Evolutionary conservation across 2,797 vertebrate genomes (phyloP).

Genomic region (Lycodopsis pacificus): DNA sequence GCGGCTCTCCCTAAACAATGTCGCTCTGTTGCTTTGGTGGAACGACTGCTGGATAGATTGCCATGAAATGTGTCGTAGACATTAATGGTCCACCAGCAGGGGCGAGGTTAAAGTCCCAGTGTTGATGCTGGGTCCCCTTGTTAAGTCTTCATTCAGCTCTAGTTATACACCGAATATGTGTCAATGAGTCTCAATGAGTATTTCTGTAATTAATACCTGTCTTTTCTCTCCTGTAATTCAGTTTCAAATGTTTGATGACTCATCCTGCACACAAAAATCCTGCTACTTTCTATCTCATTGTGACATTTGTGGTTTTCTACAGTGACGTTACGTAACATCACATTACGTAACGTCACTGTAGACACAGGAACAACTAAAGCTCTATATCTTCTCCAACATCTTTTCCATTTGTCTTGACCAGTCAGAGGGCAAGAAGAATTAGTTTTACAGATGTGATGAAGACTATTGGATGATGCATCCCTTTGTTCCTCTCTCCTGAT

Average conservation of each 20-base stretch:
- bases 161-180: too few species aligned
- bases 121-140: too few species aligned
- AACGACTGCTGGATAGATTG: neutral
- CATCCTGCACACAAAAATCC: too few species aligned
- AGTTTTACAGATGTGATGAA: constrained; percentile 47
- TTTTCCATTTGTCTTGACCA: constrained; percentile 48
- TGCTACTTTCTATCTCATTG: too few species aligned
- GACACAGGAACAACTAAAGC: constrained; percentile 42
- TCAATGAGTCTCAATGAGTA: neutral
- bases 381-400: constrained; percentile 26
- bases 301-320: constrained; percentile 22
- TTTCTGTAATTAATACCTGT: too few species aligned
- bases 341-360: constrained; percentile 52
- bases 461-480: constrained; percentile 17
- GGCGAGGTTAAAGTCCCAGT: neutral
- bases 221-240: too few species aligned
- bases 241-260: too few species aligned
- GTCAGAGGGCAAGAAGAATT: constrained; percentile 10
- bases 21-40: neutral
- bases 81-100: neutral
- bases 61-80: neutral
- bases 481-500: constrained; percentile 17
- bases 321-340: constrained; percentile 51
- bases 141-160: too few species aligned
- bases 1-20: neutral